phyloP scores from a whole-genome alignment of 2,888 invertebrate species.

The Thera obeliscata region DNA sequence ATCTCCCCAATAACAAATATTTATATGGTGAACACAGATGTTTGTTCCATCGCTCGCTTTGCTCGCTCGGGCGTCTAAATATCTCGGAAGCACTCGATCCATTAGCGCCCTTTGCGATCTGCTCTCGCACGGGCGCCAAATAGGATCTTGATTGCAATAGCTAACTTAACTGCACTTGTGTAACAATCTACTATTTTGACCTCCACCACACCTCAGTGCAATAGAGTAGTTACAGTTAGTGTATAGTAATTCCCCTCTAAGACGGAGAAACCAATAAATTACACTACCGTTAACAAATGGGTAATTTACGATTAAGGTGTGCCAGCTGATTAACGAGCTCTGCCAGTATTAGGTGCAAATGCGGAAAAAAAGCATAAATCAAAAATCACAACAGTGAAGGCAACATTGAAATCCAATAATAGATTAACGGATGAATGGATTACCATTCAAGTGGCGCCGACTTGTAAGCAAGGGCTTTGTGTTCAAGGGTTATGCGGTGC shows the following conservation, averaged over 20 bases:
- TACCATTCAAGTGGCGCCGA: constrained; percentile 23
- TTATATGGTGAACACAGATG: too few relatives aligned
- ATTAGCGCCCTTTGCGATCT: too few relatives aligned
- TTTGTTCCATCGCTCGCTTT: too few relatives aligned
- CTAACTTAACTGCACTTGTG: too few relatives aligned
- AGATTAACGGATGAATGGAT: constrained; percentile 20
- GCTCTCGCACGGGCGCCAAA: too few relatives aligned
- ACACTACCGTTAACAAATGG: constrained; percentile 5
- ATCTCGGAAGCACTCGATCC: too few relatives aligned
- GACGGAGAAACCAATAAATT: constrained; percentile 11
- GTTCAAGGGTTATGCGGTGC: constrained; percentile 1
- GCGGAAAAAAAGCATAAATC: constrained; percentile 31
- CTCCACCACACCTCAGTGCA: too few relatives aligned
- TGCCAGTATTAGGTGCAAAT: constrained; percentile 15
- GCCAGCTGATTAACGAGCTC: constrained; percentile 10
- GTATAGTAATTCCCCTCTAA: not conserved
- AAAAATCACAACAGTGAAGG: constrained; percentile 11
- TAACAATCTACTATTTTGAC: too few relatives aligned
- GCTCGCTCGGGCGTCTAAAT: too few relatives aligned
- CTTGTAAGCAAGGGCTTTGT: constrained; percentile 2
- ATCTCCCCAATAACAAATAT: too few relatives aligned
- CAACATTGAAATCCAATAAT: constrained; percentile 20
- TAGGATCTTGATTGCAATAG: too few relatives aligned
- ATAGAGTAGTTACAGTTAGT: too few relatives aligned
- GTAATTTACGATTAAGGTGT: constrained; percentile 15